A percentile compares a stretch with the other conserved stretches of the same genome.
Conservation (phyloP, 2,797 vertebrate genomes). For the Taeniopygia guttata region DNA sequence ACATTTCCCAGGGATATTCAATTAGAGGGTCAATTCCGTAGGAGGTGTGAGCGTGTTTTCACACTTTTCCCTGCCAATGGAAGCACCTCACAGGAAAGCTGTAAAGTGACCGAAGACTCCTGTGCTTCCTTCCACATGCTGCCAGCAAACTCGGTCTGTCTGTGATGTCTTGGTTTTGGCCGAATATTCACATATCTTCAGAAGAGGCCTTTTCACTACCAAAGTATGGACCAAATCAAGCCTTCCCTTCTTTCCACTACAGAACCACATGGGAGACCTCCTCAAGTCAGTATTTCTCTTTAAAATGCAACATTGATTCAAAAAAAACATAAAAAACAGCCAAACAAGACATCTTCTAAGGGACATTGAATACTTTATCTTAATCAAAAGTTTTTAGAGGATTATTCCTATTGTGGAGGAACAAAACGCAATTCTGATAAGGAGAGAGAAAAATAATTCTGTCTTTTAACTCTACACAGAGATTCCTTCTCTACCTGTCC, state of each 20-base stretch:
- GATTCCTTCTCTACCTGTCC: neutral
- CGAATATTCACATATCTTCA: neutral
- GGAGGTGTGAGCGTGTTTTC: constrained; percentile 24
- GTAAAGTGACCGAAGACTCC: constrained; percentile 20
- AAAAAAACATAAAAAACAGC: neutral
- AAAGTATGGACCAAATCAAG: neutral
- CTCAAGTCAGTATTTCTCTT: neutral
- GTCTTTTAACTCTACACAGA: neutral
- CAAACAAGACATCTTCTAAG: neutral
- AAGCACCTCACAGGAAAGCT: constrained; percentile 24
- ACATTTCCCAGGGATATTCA: constrained; percentile 42
- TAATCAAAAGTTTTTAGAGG: neutral
- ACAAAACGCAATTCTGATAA: neutral
- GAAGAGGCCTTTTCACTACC: neutral
- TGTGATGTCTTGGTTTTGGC: neutral
- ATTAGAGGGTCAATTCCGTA: constrained; percentile 41
- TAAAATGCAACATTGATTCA: neutral
- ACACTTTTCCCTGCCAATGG: neutral
- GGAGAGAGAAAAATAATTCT: neutral
- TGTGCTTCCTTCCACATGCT: neutral
- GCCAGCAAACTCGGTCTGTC: neutral
- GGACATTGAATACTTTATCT: neutral
- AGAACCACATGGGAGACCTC: neutral
- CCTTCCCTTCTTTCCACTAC: neutral
- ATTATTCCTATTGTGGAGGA: neutral